phyloP scores from a whole-genome alignment of 2,888 invertebrate genomes.

The Sinelater perroti region DNA sequence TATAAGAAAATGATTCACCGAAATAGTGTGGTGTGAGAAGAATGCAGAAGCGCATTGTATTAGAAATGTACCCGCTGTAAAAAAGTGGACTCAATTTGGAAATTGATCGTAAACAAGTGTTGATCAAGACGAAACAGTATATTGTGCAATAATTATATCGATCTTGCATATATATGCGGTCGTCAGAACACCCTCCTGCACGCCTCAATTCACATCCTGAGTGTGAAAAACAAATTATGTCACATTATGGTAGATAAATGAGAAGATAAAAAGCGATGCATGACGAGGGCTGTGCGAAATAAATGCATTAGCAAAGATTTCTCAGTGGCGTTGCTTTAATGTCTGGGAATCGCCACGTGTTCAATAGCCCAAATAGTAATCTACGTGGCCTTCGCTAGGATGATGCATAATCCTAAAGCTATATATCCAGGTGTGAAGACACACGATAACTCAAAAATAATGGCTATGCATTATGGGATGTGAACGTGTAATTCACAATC shows the following conservation, averaged over 20 bases:
- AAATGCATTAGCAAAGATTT: constrained; percentile 31
- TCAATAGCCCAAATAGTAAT: constrained; percentile 29
- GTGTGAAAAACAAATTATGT: constrained; percentile 32
- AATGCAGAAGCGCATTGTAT: too few species aligned
- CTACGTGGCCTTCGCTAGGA: constrained; percentile 27
- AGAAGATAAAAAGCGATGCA: constrained; percentile 22
- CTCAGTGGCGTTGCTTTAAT: constrained; percentile 14
- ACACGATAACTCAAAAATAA: constrained; percentile 52
- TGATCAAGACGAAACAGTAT: too few species aligned
- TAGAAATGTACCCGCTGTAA: too few species aligned
- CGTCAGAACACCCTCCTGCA: constrained; percentile 4
- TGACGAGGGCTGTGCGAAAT: constrained; percentile 16
- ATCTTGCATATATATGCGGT: too few species aligned
- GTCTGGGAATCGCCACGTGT: constrained; percentile 33
- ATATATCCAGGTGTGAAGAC: constrained; percentile 51
- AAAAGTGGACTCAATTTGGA: too few species aligned
- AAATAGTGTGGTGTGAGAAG: too few species aligned
- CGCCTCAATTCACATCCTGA: constrained; percentile 19
- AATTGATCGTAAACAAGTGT: too few species aligned
- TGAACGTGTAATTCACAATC: neutral
- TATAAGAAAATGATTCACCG: too few species aligned
- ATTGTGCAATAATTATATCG: too few species aligned
- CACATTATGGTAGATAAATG: constrained; percentile 25
- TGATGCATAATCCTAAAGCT: constrained; percentile 44
- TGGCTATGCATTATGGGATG: constrained; percentile 36